Evolutionary conservation across 2,888 invertebrate genomes (phyloP), one percentile per base, ranked within the genome.

Genomic region (Xestia xanthographa): DNA sequence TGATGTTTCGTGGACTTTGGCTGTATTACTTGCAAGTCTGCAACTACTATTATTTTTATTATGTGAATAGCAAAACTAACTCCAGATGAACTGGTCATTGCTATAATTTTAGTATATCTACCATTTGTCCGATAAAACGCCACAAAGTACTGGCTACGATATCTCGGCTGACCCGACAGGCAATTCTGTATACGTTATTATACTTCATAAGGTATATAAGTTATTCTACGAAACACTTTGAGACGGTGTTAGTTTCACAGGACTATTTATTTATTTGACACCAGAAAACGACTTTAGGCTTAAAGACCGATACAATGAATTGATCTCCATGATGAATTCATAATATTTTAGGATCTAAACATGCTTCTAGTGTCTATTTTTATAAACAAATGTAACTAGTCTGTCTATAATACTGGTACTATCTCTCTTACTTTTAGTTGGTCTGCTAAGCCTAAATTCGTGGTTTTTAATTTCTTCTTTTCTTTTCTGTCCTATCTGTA

Each of bases 61-160:
- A 90, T 94, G 94, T 95, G 93, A 93, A 94, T 95, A 95, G 96
- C 96, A 96, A 95, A 92, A 95, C 93, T 96, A 96, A 96, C 96
- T 95, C 96, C 96, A 96, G 93, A 95, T 95, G 91, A 96, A 96
- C 96, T 96, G 96, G 96, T 93, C 90, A 91, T 95, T 96, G 96
- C 96, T 96, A 95, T 94, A 91, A 91, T 91, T 91, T 90, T 92
- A 93, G 90, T 87, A 90, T 91, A 88, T 83, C 75, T 95, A 95
- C 92, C 94, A 96, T 95, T 95, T 96, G 96, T 96, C 96, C 96
- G 96, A 96, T 96, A 96, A 95, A 96, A 96, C 96, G 95, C 96
- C 96, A 96, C 95, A 94, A 94, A 95, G 87, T 94, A 94, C 96
- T 96, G 96, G 96, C 95, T 92, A 89, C 85, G 91, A 91, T 92